phyloP scores from a whole-genome alignment of 2,888 invertebrate genomes.

The Dione juno region DNA sequence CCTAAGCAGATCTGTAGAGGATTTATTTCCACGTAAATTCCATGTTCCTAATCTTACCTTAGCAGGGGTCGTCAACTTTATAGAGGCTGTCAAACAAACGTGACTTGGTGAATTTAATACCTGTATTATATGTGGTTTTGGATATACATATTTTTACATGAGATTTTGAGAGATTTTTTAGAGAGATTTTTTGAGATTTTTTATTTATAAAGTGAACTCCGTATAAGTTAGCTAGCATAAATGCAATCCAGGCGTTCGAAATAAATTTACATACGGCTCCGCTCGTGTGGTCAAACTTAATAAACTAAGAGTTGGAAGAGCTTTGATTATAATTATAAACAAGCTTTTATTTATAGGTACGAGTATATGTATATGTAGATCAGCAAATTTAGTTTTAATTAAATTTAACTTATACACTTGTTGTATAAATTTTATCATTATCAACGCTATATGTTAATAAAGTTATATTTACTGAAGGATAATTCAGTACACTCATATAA shows the following conservation, averaged over 20 bases:
- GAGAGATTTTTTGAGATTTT: too few species aligned
- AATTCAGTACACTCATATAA: constrained; percentile 8
- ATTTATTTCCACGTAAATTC: constrained; percentile 2
- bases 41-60: constrained; percentile 8
- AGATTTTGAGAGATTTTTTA: too few species aligned
- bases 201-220: too few species aligned
- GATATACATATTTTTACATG: too few species aligned
- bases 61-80: constrained; percentile 10
- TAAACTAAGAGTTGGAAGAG: too few species aligned
- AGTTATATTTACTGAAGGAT: background rate
- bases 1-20: background rate
- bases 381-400: background rate
- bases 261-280: too few species aligned
- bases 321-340: too few species aligned
- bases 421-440: background rate
- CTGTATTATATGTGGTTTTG: background rate
- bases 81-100: constrained; percentile 19
- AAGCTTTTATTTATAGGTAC: too few species aligned
- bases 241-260: too few species aligned
- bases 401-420: background rate
- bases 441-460: background rate
- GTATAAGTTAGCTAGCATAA: too few species aligned
- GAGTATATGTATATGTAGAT: background rate
- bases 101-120: background rate
- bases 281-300: too few species aligned